Evolutionary conservation across 2,113 vertebrate species (phyloP).

Genomic region (Cervus canadensis): DNA sequence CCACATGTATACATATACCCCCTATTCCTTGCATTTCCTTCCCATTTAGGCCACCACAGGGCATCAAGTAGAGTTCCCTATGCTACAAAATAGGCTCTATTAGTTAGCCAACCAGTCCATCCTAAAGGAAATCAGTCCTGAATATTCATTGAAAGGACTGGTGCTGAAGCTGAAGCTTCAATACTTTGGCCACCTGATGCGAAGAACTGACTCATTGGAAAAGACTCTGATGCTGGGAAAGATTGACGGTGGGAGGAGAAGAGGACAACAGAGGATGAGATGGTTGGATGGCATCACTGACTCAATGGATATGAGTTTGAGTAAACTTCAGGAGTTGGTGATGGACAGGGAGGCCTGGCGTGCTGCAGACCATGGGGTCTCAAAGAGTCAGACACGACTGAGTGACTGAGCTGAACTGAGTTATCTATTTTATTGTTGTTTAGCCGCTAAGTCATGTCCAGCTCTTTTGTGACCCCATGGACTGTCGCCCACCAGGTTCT

Average conservation of each 20-base stretch:
- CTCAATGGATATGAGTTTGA: neutral
- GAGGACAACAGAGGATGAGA: neutral
- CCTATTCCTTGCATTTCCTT: neutral
- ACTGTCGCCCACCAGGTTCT: neutral
- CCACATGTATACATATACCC: neutral
- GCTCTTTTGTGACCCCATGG: neutral
- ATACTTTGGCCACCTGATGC: neutral
- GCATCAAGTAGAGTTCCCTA: neutral
- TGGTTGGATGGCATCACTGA: neutral
- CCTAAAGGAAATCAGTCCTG: neutral
- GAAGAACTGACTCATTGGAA: neutral
- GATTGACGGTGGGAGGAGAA: neutral
- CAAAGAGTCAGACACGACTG: neutral
- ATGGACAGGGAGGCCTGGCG: neutral
- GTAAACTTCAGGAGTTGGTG: neutral
- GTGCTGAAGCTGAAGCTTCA: neutral
- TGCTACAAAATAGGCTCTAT: neutral
- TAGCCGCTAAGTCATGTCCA: neutral
- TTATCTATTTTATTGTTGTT: neutral
- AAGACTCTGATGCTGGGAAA: neutral
- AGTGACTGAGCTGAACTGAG: neutral
- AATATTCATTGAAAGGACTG: neutral
- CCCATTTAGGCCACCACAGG: neutral
- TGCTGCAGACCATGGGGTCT: neutral
- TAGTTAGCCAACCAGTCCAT: neutral